Evolutionary conservation across 2,113 vertebrate genomes (phyloP).

Genomic region (Peucedramus taeniatus): DNA sequence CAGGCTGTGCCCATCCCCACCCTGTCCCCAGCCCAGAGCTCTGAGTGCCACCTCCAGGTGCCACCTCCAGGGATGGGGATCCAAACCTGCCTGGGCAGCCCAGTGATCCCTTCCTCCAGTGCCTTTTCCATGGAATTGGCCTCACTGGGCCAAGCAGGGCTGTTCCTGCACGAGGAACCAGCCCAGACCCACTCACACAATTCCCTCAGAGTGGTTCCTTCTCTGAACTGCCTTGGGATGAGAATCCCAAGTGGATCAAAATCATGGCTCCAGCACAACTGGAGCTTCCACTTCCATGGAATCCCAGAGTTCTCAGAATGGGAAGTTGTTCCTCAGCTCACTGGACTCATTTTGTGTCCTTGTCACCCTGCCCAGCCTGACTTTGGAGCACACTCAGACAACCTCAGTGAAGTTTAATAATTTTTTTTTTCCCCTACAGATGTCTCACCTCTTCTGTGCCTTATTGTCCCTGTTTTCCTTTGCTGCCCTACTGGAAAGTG

Average conservation of each 20-base stretch:
- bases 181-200: neutral
- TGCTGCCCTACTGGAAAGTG: conserved; percentile 39
- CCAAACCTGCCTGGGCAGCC: neutral
- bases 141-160: neutral
- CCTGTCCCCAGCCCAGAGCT: neutral
- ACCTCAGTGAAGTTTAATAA: neutral
- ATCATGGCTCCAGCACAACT: neutral
- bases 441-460: conserved; percentile 37
- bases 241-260: neutral
- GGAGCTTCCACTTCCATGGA: neutral
- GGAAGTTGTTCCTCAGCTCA: neutral
- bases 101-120: neutral
- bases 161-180: neutral
- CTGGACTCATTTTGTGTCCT: neutral
- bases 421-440: conserved; percentile 10
- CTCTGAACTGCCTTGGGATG: neutral
- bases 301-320: neutral
- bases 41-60: neutral
- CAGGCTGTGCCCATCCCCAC: neutral
- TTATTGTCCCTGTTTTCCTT: conserved; percentile 54
- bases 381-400: neutral
- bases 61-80: neutral
- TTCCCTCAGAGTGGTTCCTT: neutral
- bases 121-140: neutral
- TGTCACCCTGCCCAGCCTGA: neutral